Base-by-base conservation (phyloP, 30 jellyfish, hydroid and myxozoan species). In the Aurelia aurita region DNA sequence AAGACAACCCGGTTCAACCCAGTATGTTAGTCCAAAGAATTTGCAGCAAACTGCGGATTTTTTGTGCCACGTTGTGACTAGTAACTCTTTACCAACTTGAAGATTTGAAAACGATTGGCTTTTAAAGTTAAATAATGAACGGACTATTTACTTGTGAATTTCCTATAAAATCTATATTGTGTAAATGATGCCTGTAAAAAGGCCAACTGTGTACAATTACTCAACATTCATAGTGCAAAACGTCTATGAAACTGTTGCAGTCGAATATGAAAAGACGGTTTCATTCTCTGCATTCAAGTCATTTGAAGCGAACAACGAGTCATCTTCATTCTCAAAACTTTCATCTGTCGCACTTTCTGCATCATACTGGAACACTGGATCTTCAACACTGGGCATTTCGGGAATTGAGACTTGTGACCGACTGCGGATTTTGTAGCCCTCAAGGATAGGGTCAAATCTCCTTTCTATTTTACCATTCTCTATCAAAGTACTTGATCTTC, bases 381-480 rank as follows among this genome's bases (percentile, higher is more conserved):
- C 57, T 15, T 68, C 85, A 19, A 83, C 53, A 15, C 51, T 58
- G n/a, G 93, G 87, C 9, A 83, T 13, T 13, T 39, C 61, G 14
- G 93, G 93, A 9, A 83, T 34, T 18, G 86, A 19, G 5, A 83
- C 51, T 75, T 55, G 77, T 6, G 68, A 22, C 59, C 60, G 80
- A 34, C 81, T 53, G 19, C 84, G 71, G 44, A 87, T 75, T 57
- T 73, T 76, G 74, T 72, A 87, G 20, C 90, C 96, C 44, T 87
- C 96, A 0, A 87, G 57, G 46, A 87, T 68, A 18, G 96, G 96
- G 78, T 87, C 96, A 58, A 87, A 87, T 19, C 74, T 62, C 34
- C 63, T 39, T 4, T 13, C 28, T 12, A 16, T 44, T 67, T 31
- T 28, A 1, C 67, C 67, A 55, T 22, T 22, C 25, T n/a, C 25